Evolutionary conservation across 64 coral and sea anemone species (phyloP).

Genomic region (Montipora capricornis): DNA sequence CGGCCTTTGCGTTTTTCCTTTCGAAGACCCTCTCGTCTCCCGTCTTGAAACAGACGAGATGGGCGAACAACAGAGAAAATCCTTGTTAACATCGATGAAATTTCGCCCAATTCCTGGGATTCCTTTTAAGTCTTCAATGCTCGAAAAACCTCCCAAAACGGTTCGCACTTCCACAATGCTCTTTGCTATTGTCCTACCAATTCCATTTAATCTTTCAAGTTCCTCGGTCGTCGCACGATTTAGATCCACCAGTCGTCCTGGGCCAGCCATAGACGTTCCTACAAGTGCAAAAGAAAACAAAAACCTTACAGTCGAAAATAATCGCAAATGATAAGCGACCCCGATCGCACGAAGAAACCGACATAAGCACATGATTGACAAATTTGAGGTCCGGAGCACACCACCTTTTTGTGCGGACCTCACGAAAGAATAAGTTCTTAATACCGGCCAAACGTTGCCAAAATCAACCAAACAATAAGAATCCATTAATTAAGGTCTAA

Average conservation of each 20-base stretch:
- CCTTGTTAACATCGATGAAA: conserved; percentile 88
- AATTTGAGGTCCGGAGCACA: conserved; percentile 8
- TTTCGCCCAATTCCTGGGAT: conserved; percentile 84
- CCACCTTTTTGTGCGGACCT: background rate
- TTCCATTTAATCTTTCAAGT: conserved; percentile 78
- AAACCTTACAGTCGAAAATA: background rate
- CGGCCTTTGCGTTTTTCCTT: conserved; percentile 54
- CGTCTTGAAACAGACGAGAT: conserved; percentile 39
- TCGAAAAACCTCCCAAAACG: conserved; percentile 88
- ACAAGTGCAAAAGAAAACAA: background rate
- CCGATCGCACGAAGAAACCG: background rate
- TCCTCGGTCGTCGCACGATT: conserved; percentile 88
- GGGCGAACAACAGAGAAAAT: conserved; percentile 77
- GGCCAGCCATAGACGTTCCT: conserved; percentile 77
- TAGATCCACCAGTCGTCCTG: conserved; percentile 81
- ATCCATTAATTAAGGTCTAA: background rate
- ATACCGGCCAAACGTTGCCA: background rate
- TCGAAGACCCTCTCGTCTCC: conserved; percentile 84
- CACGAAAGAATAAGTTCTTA: conserved; percentile 11
- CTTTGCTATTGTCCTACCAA: conserved; percentile 90
- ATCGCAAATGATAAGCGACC: background rate
- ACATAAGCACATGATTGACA: background rate
- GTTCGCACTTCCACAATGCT: conserved; percentile 85
- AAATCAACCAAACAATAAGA: background rate
- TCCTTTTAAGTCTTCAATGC: conserved; percentile 77